Evolutionary conservation across 2,888 invertebrate species (phyloP), one percentile per base, ranked within the genome.

Genomic region (Alcis repandata): DNA sequence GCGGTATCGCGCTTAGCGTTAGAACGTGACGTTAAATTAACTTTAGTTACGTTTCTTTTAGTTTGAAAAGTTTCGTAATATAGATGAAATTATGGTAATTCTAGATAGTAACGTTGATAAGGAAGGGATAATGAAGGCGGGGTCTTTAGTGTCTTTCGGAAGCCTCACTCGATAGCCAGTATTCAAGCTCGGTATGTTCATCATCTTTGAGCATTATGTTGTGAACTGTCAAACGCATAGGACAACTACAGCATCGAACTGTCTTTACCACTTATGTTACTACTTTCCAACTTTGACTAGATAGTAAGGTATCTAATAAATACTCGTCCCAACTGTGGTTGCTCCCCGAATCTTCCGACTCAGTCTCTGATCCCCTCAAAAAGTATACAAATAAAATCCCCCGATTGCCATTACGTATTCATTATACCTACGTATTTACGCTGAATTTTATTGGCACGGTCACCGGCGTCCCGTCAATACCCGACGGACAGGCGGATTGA

Each of bases 361-460:
- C 41, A 17, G 32, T 7, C 36, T 22, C 22, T 51, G 11, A 51
- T 51, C 51, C 51, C 33, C 36, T 51, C 36, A n/a, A 36, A 51
- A 51, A 51, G 36, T 51, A 13, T 36, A 51, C 51, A 20, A 41
- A 60, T 32, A 43, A 49, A 49, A 49, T 40, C 41, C 53, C 33
- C 32, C 32, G 20, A 43, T 51, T 52, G 20, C 33, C 36, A 59
- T 59, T 57, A 57, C 40, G 36, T 46, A 56, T 63, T 53, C 59
- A 57, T 59, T 64, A 60, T 60, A 51, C 36, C 36, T 51, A 27
- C 27, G 27, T 27, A 68, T 56, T 51, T 53, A 62, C 62, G 27
- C 40, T 32, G 61, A 59, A 59, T 62, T 51, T 51, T 51, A 43
- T 54, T 68, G 65, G 69, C 66, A 58, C 53, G 54, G 58, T 43